Evolutionary conservation across 2,113 vertebrate genomes (phyloP), one percentile per base, ranked within the genome.

Genomic region (Columba livia): DNA sequence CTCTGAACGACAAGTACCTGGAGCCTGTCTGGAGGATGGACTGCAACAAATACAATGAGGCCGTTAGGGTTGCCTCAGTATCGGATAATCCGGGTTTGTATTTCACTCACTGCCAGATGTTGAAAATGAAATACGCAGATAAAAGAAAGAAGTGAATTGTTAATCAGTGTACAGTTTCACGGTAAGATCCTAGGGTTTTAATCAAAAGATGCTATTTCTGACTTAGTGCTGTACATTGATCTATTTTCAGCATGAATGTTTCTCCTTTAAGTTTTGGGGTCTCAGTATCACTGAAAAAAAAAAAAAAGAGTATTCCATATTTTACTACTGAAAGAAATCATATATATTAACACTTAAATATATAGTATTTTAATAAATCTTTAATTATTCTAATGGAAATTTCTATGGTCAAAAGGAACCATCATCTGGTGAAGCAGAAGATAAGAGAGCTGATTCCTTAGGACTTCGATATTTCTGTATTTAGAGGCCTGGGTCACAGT

Each of bases 51-150:
- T 10, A 44, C 16, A 24, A 83, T 82, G 91, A 89, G 75, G 92
- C 81, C n/a, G 3, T 85, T 67, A 23, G 48, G 26, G 61, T 36
- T 88, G 65, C 89, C 66, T 32, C 74, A 29, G 89, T 71, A 29
- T 38, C 48, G 54, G 87, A 61, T 92, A 89, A 67, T 81, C 87
- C 36, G 38, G 90, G 75, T 96, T 91, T 95, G 70, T 88, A 90
- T 80, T 88, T 91, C 93, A 94, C 28, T 95, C 97, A 98, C 97
- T 98, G 98, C 98, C 97, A 98, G 96, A 88, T 70, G 74, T 57
- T 85, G 92, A 79, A 78, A 89, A 79, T 26, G 48, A 85, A 91
- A 75, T 57, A 67, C 0, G 5, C 79, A 71, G 67, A 42, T 75
- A 78, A 89, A 82, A 81, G 82, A 79, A 50, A 84, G 85, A 91